phyloP scores from a whole-genome alignment of 2,113 vertebrate species.

The Charadrius vociferus region DNA sequence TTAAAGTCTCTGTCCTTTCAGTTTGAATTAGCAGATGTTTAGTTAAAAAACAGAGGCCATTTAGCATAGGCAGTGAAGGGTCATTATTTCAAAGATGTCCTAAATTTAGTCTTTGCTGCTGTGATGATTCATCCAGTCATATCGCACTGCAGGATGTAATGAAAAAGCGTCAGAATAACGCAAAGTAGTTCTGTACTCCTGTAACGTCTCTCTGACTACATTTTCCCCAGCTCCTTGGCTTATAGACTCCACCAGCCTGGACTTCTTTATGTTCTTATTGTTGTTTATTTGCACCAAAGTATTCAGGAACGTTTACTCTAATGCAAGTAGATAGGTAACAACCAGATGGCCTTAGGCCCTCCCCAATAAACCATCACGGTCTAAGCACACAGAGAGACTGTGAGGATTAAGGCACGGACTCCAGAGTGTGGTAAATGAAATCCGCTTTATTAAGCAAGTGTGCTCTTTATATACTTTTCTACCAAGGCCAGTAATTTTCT shows the following conservation, averaged over 20 bases:
- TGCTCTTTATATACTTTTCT: too few relatives aligned
- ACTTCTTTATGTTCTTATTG: not conserved
- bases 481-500: too few relatives aligned
- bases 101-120: conserved; percentile 35
- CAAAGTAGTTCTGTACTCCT: not conserved
- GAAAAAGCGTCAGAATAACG: not conserved
- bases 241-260: not conserved
- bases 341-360: not conserved
- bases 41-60: not conserved
- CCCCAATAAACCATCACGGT: not conserved
- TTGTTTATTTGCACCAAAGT: not conserved
- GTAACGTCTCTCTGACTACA: not conserved
- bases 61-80: not conserved
- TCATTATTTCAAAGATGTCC: conserved; percentile 8
- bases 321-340: not conserved
- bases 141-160: not conserved
- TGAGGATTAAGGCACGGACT: too few relatives aligned
- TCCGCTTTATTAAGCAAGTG: too few relatives aligned
- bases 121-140: not conserved
- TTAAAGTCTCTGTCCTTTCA: not conserved
- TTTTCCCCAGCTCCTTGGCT: not conserved
- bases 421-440: too few relatives aligned
- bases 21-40: not conserved
- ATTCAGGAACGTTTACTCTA: not conserved
- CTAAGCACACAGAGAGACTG: not conserved